Evolutionary conservation across 2,888 invertebrate genomes (phyloP), one percentile per base, ranked within the genome.

Genomic region (Octodonta nipae): DNA sequence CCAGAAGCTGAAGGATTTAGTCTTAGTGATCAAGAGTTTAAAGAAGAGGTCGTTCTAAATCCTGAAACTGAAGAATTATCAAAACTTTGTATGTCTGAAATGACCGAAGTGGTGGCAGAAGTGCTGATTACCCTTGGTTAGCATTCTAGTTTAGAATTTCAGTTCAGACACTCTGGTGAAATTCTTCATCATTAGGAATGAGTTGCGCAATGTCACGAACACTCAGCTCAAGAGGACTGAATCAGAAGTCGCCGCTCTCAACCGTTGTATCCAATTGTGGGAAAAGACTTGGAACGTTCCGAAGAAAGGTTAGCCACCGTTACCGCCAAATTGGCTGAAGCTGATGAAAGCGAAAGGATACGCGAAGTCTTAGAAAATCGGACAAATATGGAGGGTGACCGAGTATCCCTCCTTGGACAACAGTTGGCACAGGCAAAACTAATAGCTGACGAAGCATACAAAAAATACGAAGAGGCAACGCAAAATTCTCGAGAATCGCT

Each of bases 401-500:
- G 95, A 65, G 92, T 98, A 66, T 83, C 87, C 64, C 80, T 87
- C 61, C 75, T 99, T 73, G 98, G 99, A 69, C 83, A 86, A 55
- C 95, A 98, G 70, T 80, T 99, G 64, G 77, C 93, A 53, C 95
- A 96, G 71, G 96, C 96, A 64, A 95, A 95, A 75, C 81, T 89
- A 70, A 95, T 96, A 70, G 96, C 98, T 50, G 98, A 98, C 71
- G 98, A 99, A 72, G 92, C 95, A 52, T 98, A 98, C 75, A 88
- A 93, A 71, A 96, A 96, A 86, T 98, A 96, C 67, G 98, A 98
- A 79, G 98, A 98, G 95, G 54, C 55, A 55, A 51, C 91, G 96
- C 74, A 98, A 98, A 80, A 83, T 96, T 71, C 87, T 98, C 75
- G 98, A 98, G 78, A 96, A 95, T 78, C 87, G 96, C 73, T 88